Conservation (phyloP, 2,113 vertebrate species). For the Gorsachius goisagi region DNA sequence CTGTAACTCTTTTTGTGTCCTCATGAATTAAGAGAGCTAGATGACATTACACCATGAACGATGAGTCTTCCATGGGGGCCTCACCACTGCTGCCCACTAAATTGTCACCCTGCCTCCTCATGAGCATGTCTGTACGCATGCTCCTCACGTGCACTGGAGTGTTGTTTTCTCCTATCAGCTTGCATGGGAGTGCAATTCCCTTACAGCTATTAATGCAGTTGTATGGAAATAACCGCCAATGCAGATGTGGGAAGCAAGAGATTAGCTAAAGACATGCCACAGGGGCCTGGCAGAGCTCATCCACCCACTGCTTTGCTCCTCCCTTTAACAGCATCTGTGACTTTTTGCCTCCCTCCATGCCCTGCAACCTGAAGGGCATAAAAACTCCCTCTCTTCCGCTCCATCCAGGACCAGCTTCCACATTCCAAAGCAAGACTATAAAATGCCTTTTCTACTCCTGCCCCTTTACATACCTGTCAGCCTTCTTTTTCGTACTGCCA, state of each 20-base stretch:
- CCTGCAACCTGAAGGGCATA: not conserved
- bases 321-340: not conserved
- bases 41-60: not conserved
- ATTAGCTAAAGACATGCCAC: not conserved
- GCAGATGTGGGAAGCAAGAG: not conserved
- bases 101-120: not conserved
- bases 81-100: not conserved
- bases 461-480: not conserved
- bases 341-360: not conserved
- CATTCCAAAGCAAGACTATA: not conserved
- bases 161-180: not conserved
- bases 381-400: not conserved
- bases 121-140: rapidly evolving
- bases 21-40: not conserved
- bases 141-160: not conserved
- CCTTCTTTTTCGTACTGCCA: not conserved
- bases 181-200: not conserved
- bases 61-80: rapidly evolving
- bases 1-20: not conserved
- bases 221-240: too few relatives aligned
- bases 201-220: not conserved
- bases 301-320: not conserved
- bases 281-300: not conserved
- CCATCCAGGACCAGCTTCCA: not conserved
- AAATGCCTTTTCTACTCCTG: not conserved